Conservation (phyloP, 2,888 invertebrate species). For the Ditylenchus weischeri region DNA sequence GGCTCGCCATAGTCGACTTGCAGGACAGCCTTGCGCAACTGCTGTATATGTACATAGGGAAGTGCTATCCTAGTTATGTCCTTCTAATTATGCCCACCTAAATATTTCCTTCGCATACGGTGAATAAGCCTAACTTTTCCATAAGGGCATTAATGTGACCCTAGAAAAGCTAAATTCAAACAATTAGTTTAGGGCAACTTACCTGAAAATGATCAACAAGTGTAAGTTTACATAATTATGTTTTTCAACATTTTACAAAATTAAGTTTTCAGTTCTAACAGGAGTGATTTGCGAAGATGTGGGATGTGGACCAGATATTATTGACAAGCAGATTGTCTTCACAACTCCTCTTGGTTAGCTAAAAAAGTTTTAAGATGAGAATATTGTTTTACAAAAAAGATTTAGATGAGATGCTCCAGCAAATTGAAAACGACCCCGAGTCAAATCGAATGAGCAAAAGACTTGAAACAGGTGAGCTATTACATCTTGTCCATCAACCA, state of each 20-base stretch:
- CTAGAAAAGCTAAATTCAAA: background rate
- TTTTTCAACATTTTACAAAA: no score
- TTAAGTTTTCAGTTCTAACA: constrained; percentile 6
- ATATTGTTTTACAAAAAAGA: background rate
- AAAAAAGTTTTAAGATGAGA: background rate
- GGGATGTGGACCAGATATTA: constrained; percentile 16
- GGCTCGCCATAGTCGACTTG: no score
- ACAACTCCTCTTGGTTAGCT: constrained; percentile 14
- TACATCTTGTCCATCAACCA: background rate
- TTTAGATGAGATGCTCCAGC: constrained; percentile 24
- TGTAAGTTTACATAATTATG: background rate
- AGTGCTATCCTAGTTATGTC: no score
- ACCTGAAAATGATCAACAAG: constrained; percentile 13
- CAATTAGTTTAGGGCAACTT: constrained; percentile 12
- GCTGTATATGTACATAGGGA: no score
- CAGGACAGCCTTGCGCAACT: no score
- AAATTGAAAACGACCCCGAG: constrained; percentile 24
- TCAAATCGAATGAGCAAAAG: constrained; percentile 14
- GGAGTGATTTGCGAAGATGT: constrained; percentile 21
- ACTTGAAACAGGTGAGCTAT: constrained; percentile 1
- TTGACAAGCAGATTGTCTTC: constrained; percentile 20
- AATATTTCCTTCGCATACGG: no score
- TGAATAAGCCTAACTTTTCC: no score
- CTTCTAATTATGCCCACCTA: no score
- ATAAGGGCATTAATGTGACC: no score